Evolutionary conservation across 1,140 invertebrate species (phyloP), one percentile per base, ranked within the genome.

Genomic region (Ephestia elutella): DNA sequence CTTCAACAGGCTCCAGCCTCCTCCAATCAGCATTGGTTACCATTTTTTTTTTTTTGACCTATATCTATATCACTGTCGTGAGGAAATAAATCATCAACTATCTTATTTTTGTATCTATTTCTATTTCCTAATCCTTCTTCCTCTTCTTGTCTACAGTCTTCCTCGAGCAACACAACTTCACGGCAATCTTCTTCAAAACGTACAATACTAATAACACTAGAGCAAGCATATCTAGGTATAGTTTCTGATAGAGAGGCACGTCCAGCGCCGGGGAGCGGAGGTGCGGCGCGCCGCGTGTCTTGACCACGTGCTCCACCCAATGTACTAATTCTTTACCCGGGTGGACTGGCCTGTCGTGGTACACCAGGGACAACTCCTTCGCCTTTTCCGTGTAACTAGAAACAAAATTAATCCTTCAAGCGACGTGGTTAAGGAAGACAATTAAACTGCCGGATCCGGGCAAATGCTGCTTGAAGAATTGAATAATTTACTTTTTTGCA

Each of bases 241-340:
- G n/a, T 30, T 79, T 80, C 54, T 80, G 70, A 60, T 82, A 83
- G 49, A 68, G 70, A 5, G 73, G 71, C 11, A 81, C 20, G 8
- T 62, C 17, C 4, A 83, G 53, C 0, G 71, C 71, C 17, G 74
- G 68, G 4, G 82, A 82, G 9, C 70, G 67, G 4, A 86, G 59
- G 62, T 84, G 81, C 0, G 44, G 49, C 0, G 81, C 82, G 7
- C 82, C 82, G 1, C 56, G 54, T 0, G 81, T 81, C 20, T 63
- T 59, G 2, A 79, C 63, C 2, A 79, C 77, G 49, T 79, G 78
- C 32, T 85, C 69, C 44, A 65, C 56, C 68, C 68, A 71, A 35
- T 65, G 63, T 8, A 60, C 55, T 2, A 71, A 8, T 15, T 68
- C 68, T 15, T 38, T 21, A 0, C 56, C 50, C 1, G 65, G 62